Evolutionary conservation across 1,140 invertebrate genomes (phyloP).

Genomic region (Ceratoteleas bidentatus): DNA sequence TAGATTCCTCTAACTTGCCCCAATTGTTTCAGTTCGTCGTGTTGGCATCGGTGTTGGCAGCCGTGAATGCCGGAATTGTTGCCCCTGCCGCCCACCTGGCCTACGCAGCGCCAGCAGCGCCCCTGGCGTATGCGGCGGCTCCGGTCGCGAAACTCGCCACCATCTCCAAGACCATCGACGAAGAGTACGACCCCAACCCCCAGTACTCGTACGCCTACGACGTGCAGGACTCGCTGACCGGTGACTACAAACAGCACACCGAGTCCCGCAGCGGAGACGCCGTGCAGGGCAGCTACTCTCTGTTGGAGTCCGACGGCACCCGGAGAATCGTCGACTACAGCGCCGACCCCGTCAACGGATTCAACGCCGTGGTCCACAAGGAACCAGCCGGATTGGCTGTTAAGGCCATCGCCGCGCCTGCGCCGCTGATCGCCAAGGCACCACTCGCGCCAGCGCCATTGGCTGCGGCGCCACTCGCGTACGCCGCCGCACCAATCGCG

Average conservation of each 20-base stretch:
- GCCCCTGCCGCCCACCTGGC: slow-evolving; percentile 18
- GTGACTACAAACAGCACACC: slow-evolving; percentile 70
- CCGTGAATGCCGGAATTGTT: slow-evolving; percentile 63
- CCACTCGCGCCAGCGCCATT: slow-evolving; percentile 7
- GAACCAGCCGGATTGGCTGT: neutral
- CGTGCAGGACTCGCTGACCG: slow-evolving; percentile 66
- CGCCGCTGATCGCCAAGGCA: neutral
- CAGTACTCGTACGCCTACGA: slow-evolving; percentile 70
- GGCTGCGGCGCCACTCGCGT: slow-evolving; percentile 14
- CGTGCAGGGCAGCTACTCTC: slow-evolving; percentile 64
- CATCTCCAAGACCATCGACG: slow-evolving; percentile 65
- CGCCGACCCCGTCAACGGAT: slow-evolving; percentile 74
- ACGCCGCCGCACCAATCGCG: slow-evolving; percentile 6
- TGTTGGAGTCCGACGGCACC: slow-evolving; percentile 70
- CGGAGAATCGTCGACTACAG: slow-evolving; percentile 71
- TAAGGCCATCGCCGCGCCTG: too few relatives aligned
- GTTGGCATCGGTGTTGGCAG: slow-evolving; percentile 70
- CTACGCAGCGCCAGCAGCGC: slow-evolving; percentile 39
- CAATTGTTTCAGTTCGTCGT: slow-evolving; percentile 65
- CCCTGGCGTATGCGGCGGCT: slow-evolving; percentile 67
- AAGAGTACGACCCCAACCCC: slow-evolving; percentile 75
- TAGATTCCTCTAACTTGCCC: neutral
- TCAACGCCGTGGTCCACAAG: slow-evolving; percentile 71
- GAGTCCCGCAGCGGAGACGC: slow-evolving; percentile 58
- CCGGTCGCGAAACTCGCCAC: slow-evolving; percentile 55